Percentiles rank a stretch among this genome's conserved stretches.
Evolutionary conservation across 2,888 invertebrate genomes (phyloP).

Genomic region (Hylaea fasciaria): DNA sequence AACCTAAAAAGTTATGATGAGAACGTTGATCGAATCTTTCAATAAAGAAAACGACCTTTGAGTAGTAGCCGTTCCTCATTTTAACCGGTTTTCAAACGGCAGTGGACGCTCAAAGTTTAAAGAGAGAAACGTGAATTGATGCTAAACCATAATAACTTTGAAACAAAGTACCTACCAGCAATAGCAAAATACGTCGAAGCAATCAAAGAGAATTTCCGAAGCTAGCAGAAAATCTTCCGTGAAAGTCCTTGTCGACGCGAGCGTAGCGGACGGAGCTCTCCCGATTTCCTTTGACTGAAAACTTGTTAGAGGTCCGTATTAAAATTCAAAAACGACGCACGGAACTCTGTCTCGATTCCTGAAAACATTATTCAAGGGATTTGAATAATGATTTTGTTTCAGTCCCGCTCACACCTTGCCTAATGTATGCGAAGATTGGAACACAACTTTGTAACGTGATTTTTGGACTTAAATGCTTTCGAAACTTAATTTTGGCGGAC

Average conservation of each 20-base stretch:
- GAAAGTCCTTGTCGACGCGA: conserved; percentile 55
- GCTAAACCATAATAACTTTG: neutral
- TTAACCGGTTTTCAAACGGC: too few relatives aligned
- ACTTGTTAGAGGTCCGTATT: conserved; percentile 83
- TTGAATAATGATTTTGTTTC: conserved; percentile 84
- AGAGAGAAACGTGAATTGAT: too few relatives aligned
- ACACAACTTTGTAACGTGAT: conserved; percentile 76
- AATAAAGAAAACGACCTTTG: too few relatives aligned
- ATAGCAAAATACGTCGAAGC: neutral
- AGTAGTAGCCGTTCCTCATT: too few relatives aligned
- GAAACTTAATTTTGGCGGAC: conserved; percentile 74
- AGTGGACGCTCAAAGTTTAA: too few relatives aligned
- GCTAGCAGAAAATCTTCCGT: neutral
- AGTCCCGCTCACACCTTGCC: conserved; percentile 68
- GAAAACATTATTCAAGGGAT: conserved; percentile 83
- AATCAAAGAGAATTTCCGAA: conserved; percentile 7
- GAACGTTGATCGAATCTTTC: too few relatives aligned
- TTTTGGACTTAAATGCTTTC: conserved; percentile 82
- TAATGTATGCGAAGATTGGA: conserved; percentile 80
- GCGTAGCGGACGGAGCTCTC: conserved; percentile 53
- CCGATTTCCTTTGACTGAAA: conserved; percentile 83
- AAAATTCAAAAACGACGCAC: conserved; percentile 84
- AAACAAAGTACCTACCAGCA: too few relatives aligned
- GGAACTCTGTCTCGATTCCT: conserved; percentile 79
- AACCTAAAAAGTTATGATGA: too few relatives aligned